Conservation (phyloP, 2,797 vertebrate genomes). For the Apodemus agrarius region DNA sequence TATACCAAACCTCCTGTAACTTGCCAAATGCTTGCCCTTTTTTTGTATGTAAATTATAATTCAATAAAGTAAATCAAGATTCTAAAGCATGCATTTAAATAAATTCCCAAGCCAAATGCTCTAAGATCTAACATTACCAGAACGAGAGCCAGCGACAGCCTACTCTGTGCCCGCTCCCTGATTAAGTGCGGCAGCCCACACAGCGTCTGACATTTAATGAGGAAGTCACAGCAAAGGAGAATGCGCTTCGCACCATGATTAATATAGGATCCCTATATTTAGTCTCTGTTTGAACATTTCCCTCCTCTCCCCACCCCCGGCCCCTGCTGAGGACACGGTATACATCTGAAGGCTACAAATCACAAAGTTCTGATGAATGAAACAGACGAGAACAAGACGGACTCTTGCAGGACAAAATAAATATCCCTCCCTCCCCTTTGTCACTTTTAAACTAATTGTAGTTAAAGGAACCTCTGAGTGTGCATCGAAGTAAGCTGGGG, state of each 20-base stretch:
- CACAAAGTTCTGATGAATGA: constrained; percentile 62
- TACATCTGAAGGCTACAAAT: constrained; percentile 51
- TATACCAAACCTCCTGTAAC: background rate
- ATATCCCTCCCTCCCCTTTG: background rate
- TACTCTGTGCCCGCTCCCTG: background rate
- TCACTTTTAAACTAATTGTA: background rate
- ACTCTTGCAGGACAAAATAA: constrained; percentile 35
- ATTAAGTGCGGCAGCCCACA: constrained; percentile 57
- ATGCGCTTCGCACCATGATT: constrained; percentile 61
- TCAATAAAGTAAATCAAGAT: background rate
- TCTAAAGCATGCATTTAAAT: constrained; percentile 7
- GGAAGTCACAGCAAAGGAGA: background rate
- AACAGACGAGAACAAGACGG: constrained; percentile 35
- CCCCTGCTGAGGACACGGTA: constrained; percentile 42
- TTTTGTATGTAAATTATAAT: background rate
- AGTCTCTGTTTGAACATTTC: constrained; percentile 65
- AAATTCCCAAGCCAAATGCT: constrained; percentile 43
- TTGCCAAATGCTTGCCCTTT: background rate
- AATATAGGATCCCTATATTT: constrained; percentile 71
- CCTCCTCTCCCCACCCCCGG: background rate
- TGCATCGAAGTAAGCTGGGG: background rate
- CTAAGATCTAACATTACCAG: background rate
- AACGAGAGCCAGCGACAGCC: constrained; percentile 18
- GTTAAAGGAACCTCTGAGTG: constrained; percentile 47
- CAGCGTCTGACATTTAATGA: constrained; percentile 62